Evolutionary conservation across 2,888 invertebrate genomes (phyloP).

Genomic region (Ptilodon capucinus): DNA sequence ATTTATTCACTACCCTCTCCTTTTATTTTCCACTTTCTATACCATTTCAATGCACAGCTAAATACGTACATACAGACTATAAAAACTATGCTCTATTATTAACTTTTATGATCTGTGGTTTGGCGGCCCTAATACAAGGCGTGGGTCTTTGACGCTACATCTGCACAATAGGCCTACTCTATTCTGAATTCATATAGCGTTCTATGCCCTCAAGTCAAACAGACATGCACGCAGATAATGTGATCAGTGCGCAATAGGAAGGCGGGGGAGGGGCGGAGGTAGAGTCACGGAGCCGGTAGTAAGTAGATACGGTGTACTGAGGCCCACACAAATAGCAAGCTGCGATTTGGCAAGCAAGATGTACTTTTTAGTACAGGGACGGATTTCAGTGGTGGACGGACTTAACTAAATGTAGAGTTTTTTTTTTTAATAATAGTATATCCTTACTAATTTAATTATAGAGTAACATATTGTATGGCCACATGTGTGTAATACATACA

Average conservation of each 20-base stretch:
- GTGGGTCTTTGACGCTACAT: background rate
- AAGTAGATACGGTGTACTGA: slow-evolving; percentile 57
- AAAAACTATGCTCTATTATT: too few species aligned
- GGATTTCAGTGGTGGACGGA: slow-evolving; percentile 36
- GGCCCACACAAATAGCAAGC: slow-evolving; percentile 77
- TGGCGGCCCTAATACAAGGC: background rate
- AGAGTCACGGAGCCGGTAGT: slow-evolving; percentile 39
- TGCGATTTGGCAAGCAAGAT: slow-evolving; percentile 73
- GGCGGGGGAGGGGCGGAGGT: slow-evolving; percentile 18
- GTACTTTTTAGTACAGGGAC: slow-evolving; percentile 64
- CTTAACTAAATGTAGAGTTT: slow-evolving; percentile 1
- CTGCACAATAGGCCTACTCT: background rate
- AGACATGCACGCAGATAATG: background rate
- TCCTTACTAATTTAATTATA: too few species aligned
- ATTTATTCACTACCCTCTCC: too few species aligned
- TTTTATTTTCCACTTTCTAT: too few species aligned
- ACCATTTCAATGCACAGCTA: too few species aligned
- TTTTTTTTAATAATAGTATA: background rate
- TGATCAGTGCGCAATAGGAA: slow-evolving; percentile 41
- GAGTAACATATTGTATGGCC: too few species aligned
- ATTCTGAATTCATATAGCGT: background rate
- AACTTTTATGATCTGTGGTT: background rate
- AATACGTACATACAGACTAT: too few species aligned
- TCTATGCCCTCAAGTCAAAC: background rate
- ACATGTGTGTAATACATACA: too few species aligned